Base-by-base conservation (phyloP, 1,140 invertebrate species). In the Tetraneura akinire region DNA sequence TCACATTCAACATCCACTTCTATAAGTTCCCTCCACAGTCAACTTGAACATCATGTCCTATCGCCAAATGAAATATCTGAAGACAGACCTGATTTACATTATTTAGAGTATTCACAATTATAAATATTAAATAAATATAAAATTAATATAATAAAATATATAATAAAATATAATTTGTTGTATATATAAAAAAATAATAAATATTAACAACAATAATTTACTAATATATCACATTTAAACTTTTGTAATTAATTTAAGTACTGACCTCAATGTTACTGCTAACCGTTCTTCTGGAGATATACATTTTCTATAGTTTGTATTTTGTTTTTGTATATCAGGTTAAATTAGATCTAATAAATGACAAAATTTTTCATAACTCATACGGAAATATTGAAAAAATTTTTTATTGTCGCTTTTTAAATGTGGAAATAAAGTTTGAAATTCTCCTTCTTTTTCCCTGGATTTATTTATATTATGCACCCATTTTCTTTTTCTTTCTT, bases 391-490 rank as follows among this genome's bases (percentile, higher is more conserved):
- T 26, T 60, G 57, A 16, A 60, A 26, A 60, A 23, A 60, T 26
- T 60, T 60, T 60, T 60, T 60, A 60, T 60, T n/a, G 23, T 60
- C 57, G 1, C 26, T 1, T 60, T 60, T 60, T 26, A 60, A 26
- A 26, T 26, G 57, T 2, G 23, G 21, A 9, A 60, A 60, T 60
- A 60, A 9, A 14, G 57, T 60, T 26, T 60, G 8, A 9, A 60
- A 60, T 26, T 60, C 57, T 60, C 57, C 57, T 60, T 60, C 57
- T 26, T 26, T 60, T 60, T 60, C 23, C 57, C 26, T 23, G 26
- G 57, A 21, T 23, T 26, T 26, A 60, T 60, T 26, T 26, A 60
- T 60, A 9, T 9, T 60, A 60, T 60, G 57, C 26, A 60, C 57
- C 57, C 57, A 60, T 13, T 26, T 21, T 60, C 57, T 60, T 60